Conservation (phyloP, 2,888 invertebrate species). For the Callinectes sapidus region DNA sequence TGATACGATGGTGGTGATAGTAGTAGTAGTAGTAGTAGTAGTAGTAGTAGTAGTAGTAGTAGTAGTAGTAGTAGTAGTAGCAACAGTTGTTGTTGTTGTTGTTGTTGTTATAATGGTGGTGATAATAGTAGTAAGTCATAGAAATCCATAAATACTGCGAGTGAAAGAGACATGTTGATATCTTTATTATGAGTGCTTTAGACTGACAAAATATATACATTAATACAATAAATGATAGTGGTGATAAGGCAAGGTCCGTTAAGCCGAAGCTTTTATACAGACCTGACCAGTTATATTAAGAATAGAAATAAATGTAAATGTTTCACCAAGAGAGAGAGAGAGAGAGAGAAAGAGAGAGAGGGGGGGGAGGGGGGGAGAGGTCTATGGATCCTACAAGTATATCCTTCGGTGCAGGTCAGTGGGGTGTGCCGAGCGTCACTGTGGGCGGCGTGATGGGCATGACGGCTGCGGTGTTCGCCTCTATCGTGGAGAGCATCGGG, state of each 20-base stretch:
- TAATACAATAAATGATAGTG: too few relatives aligned
- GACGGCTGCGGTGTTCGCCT: slow-evolving; percentile 75
- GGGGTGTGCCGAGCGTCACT: slow-evolving; percentile 75
- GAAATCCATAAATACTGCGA: too few relatives aligned
- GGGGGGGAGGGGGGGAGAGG: background rate
- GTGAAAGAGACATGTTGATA: too few relatives aligned
- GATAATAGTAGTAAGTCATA: background rate
- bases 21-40: background rate
- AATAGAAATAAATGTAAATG: too few relatives aligned
- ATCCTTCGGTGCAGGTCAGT: slow-evolving; percentile 75
- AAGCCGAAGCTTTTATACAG: too few relatives aligned
- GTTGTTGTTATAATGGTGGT: background rate
- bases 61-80: background rate
- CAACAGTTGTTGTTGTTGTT: too few relatives aligned
- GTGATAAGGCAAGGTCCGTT: too few relatives aligned
- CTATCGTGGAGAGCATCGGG: slow-evolving; percentile 76
- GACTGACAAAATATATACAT: too few relatives aligned
- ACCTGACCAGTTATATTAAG: too few relatives aligned
- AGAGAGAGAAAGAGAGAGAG: background rate
- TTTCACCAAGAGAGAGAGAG: slow-evolving; percentile 9
- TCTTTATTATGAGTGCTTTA: too few relatives aligned
- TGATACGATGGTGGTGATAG: background rate
- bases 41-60: background rate
- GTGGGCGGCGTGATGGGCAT: slow-evolving; percentile 75
- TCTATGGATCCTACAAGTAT: background rate